Conservation (phyloP, 1,140 invertebrate species). For the Drosophila sulfurigaster region DNA sequence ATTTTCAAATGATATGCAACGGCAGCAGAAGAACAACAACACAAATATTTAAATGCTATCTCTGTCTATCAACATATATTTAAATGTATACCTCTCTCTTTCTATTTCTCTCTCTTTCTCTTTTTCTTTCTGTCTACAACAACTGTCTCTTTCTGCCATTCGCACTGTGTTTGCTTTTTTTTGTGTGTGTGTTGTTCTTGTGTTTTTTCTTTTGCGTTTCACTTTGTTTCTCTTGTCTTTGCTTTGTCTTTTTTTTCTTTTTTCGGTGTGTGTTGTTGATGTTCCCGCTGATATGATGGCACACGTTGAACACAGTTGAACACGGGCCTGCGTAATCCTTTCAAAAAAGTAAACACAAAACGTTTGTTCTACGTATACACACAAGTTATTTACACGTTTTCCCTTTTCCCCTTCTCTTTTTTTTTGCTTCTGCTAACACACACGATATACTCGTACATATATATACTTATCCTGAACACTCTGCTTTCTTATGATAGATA, state of each 20-base stretch:
- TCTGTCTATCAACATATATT: slow-evolving; percentile 7
- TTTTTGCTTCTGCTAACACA: neutral
- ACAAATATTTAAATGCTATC: slow-evolving; percentile 3
- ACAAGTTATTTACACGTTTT: slow-evolving; percentile 38
- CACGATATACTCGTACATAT: neutral
- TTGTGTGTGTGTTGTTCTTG: neutral
- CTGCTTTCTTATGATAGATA: slow-evolving; percentile 7
- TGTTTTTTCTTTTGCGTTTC: slow-evolving; percentile 1
- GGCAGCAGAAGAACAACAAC: neutral
- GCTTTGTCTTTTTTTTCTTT: neutral
- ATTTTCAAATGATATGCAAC: slow-evolving; percentile 53
- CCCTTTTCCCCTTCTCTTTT: neutral
- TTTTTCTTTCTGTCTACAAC: slow-evolving; percentile 4
- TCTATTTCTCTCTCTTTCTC: slow-evolving; percentile 27
- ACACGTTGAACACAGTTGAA: slow-evolving; percentile 68
- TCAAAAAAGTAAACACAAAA: slow-evolving; percentile 80
- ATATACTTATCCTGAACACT: neutral
- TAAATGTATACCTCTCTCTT: slow-evolving; percentile 21
- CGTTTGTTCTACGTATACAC: slow-evolving; percentile 41
- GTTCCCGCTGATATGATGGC: slow-evolving; percentile 49
- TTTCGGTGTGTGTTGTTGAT: slow-evolving; percentile 45
- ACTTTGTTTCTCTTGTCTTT: neutral
- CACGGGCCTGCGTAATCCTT: slow-evolving; percentile 81
- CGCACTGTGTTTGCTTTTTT: slow-evolving; percentile 39
- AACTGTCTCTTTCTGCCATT: slow-evolving; percentile 18